Conservation (phyloP, 2,113 vertebrate species). For the Eulemur rufifrons region DNA sequence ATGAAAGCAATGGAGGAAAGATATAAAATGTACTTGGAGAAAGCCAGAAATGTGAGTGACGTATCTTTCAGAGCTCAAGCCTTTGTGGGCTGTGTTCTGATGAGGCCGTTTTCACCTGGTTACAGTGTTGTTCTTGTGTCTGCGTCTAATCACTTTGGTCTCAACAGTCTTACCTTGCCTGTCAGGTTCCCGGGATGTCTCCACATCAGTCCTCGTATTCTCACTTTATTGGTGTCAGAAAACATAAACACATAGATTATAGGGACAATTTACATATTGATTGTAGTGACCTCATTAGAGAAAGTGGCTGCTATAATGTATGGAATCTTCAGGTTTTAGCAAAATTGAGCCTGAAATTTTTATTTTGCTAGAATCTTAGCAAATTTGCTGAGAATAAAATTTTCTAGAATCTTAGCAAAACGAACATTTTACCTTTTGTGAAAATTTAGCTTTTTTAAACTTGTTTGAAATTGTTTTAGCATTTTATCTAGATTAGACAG, state of each 20-base stretch:
- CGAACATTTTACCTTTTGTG: not conserved
- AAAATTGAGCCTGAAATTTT: not conserved
- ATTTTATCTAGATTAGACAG: not conserved
- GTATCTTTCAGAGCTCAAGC: not conserved
- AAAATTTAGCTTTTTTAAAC: constrained; percentile 22
- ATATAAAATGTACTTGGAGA: constrained; percentile 99
- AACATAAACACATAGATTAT: not conserved
- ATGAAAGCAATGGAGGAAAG: constrained; percentile 99
- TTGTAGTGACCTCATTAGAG: not conserved
- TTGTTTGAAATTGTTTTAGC: constrained; percentile 1
- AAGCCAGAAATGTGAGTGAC: constrained; percentile 95
- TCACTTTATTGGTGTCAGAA: not conserved
- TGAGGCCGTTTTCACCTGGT: not conserved
- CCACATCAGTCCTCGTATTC: not conserved
- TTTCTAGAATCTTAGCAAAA: not conserved
- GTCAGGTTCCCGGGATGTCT: not conserved
- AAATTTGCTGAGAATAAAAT: not conserved
- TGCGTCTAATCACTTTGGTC: not conserved
- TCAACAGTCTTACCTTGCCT: not conserved
- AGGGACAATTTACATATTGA: not conserved
- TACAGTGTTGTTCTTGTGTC: not conserved
- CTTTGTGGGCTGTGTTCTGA: not conserved
- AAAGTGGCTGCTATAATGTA: not conserved
- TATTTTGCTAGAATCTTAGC: not conserved
- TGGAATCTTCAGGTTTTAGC: not conserved